phyloP scores from a whole-genome alignment of 2,113 vertebrate genomes.

The Psephotus haematonotus region DNA sequence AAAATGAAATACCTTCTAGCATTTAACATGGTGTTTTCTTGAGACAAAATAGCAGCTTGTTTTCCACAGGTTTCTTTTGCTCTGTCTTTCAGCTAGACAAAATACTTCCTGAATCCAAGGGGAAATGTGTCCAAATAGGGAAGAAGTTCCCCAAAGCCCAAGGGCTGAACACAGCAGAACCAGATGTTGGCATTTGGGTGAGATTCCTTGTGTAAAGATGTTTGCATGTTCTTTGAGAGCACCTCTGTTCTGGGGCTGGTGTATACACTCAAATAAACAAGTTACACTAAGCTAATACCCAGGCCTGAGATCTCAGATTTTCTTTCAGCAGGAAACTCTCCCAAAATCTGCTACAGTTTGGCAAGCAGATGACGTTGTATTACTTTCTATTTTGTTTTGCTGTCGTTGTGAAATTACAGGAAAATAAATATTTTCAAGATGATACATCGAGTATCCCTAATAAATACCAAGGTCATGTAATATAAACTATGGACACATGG shows the following conservation, averaged over 20 bases:
- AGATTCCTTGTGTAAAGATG: neutral
- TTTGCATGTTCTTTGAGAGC: neutral
- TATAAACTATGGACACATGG: slow-evolving; percentile 36
- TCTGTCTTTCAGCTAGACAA: slow-evolving; percentile 8
- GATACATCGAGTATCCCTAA: slow-evolving; percentile 30
- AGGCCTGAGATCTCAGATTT: neutral
- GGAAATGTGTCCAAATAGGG: slow-evolving; percentile 4
- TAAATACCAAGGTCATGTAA: slow-evolving; percentile 45
- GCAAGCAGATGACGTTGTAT: neutral
- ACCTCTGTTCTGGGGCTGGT: neutral
- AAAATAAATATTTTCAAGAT: slow-evolving; percentile 59
- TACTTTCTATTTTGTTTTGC: slow-evolving; percentile 38
- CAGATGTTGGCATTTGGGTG: slow-evolving; percentile 39
- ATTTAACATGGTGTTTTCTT: neutral
- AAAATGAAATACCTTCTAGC: slow-evolving; percentile 40
- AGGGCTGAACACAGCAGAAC: slow-evolving; percentile 17
- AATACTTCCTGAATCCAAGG: slow-evolving; percentile 13
- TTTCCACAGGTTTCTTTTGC: slow-evolving; percentile 40
- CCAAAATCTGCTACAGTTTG: neutral
- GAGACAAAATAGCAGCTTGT: neutral
- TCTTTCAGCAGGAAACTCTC: neutral
- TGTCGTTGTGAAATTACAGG: slow-evolving; percentile 54
- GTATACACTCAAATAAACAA: neutral
- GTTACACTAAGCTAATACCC: neutral
- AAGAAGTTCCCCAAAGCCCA: slow-evolving; percentile 6